A percentile compares a stretch with the other conserved stretches of the same genome.
Evolutionary conservation across 2,797 vertebrate species (phyloP).

Genomic region (Scolopax rusticola): DNA sequence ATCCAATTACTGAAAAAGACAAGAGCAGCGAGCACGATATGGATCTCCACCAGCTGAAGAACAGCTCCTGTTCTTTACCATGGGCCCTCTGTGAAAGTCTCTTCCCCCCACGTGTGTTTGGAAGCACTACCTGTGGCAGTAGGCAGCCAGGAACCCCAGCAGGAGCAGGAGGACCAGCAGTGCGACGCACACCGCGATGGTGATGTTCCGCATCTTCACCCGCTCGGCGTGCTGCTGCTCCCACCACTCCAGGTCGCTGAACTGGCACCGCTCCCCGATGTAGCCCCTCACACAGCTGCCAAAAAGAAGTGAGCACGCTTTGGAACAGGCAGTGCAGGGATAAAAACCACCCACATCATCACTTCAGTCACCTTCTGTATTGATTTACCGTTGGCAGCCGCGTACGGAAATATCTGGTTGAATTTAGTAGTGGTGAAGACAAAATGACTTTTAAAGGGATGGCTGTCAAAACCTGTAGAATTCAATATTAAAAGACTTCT

Average conservation of each 20-base stretch:
- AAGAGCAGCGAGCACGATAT: not conserved
- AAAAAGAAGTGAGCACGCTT: not conserved
- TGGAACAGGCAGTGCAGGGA: accelerated
- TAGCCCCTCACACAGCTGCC: constrained; percentile 87
- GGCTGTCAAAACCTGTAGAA: not conserved
- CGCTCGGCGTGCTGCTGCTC: constrained; percentile 82
- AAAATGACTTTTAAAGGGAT: not conserved
- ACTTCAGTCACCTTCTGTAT: accelerated
- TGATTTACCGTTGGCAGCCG: accelerated
- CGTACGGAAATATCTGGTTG: not conserved
- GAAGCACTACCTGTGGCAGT: constrained; percentile 84
- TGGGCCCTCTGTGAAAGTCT: accelerated
- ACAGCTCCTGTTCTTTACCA: accelerated
- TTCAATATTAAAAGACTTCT: not conserved
- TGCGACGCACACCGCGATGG: constrained; percentile 74
- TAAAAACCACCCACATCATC: not conserved
- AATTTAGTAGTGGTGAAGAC: not conserved
- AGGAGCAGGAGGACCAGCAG: constrained; percentile 81
- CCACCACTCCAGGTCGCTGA: constrained; percentile 92
- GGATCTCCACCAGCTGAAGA: not conserved
- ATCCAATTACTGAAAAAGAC: not conserved
- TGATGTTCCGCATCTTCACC: constrained; percentile 80
- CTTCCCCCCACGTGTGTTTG: accelerated
- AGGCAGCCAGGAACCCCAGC: constrained; percentile 78
- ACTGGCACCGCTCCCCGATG: constrained; percentile 91